Evolutionary conservation across 2,113 vertebrate species (phyloP).

Genomic region (Amblyornis subalaris): DNA sequence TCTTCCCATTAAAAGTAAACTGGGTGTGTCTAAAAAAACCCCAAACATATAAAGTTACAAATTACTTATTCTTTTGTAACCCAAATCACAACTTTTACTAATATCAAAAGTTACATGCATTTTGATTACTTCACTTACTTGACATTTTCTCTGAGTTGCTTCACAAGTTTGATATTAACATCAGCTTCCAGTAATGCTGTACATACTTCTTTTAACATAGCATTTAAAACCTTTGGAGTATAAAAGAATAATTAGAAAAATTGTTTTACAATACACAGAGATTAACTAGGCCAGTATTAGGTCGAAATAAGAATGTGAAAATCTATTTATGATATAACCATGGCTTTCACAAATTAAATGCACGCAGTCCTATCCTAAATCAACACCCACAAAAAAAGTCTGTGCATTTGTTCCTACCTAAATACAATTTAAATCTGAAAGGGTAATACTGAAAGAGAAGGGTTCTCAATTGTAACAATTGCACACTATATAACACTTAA

Average conservation of each 20-base stretch:
- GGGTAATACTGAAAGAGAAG: background rate
- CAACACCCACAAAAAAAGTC: background rate
- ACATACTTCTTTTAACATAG: constrained; percentile 99
- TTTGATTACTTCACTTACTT: constrained; percentile 80
- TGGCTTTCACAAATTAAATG: background rate
- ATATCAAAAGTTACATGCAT: background rate
- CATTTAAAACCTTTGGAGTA: constrained; percentile 87
- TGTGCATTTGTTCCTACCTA: background rate
- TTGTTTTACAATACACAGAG: background rate
- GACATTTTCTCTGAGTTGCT: constrained; percentile 95
- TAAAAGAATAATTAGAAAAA: constrained; percentile 30
- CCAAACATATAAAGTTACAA: background rate
- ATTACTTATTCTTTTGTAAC: background rate
- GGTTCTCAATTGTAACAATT: background rate
- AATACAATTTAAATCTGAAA: background rate
- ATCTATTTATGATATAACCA: background rate
- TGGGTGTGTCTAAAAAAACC: background rate
- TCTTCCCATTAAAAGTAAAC: background rate
- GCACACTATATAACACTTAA: background rate
- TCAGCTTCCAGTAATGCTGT: constrained; percentile 95
- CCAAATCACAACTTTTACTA: background rate
- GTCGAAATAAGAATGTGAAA: background rate
- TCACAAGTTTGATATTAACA: constrained; percentile 97
- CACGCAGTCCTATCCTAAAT: background rate
- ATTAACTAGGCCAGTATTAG: background rate